These are phyloP conservation scores for Etheostoma perlongum DNA, from an alignment of 2,797 vertebrate species.

Conservation along the genomic window DNA sequence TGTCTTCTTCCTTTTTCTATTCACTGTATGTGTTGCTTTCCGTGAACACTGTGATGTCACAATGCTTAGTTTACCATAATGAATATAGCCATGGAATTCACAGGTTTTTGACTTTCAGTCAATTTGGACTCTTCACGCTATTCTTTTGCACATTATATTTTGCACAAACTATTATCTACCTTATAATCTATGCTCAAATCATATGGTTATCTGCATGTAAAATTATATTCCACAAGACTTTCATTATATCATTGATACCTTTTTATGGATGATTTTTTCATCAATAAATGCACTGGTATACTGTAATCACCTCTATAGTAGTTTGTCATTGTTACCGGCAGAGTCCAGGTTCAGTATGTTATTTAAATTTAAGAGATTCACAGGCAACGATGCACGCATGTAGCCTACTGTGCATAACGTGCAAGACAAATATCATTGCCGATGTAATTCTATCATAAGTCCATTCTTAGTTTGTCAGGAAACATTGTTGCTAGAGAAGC, in stretches of 20 bases:
- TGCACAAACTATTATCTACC: too few relatives aligned
- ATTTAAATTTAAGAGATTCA: too few relatives aligned
- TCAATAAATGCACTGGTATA: not conserved
- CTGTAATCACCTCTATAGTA: not conserved
- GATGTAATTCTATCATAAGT: too few relatives aligned
- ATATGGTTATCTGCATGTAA: not conserved
- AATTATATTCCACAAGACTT: not conserved
- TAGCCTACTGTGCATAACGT: too few relatives aligned
- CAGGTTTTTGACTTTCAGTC: too few relatives aligned
- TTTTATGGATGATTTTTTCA: not conserved
- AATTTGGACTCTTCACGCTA: too few relatives aligned
- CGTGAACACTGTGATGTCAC: not conserved
- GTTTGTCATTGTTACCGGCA: too few relatives aligned
- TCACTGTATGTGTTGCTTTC: not conserved
- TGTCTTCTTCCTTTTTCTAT: not conserved
- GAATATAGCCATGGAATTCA: not conserved
- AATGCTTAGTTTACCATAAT: not conserved
- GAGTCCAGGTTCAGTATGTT: too few relatives aligned
- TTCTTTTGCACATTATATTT: not conserved
- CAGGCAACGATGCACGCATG: too few relatives aligned
- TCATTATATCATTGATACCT: not conserved
- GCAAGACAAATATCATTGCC: too few relatives aligned
- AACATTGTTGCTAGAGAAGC: not conserved
- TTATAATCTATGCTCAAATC: too few relatives aligned
- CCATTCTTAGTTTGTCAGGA: not conserved